Conservation (phyloP, 2,888 invertebrate species). For the Colletes collaris region DNA sequence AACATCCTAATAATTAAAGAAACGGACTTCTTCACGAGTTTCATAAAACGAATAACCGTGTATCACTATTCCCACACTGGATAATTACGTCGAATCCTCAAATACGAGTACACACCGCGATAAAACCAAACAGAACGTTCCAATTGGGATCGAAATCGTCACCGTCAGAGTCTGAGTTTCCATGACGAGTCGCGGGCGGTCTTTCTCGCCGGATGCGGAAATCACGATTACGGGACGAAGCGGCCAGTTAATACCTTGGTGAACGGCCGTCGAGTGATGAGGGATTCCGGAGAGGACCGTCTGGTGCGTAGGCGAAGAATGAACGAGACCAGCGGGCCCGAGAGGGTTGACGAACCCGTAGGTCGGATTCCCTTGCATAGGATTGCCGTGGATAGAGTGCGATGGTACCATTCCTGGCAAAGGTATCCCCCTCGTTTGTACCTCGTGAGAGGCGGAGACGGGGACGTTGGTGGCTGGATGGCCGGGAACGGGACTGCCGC, state of each 20-base stretch:
- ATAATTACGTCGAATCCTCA: no score
- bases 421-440: constrained; percentile 79
- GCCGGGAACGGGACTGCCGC: constrained; percentile 68
- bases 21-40: no score
- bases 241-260: constrained; percentile 71
- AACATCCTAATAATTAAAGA: no score
- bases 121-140: no score
- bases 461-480: constrained; percentile 62
- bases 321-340: constrained; percentile 75
- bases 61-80: no score
- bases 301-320: constrained; percentile 68
- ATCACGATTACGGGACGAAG: constrained; percentile 3
- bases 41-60: no score
- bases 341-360: constrained; percentile 81
- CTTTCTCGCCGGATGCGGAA: constrained; percentile 25
- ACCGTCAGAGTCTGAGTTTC: no score
- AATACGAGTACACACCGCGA: no score
- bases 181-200: constrained; percentile 34
- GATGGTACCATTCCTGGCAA: constrained; percentile 79
- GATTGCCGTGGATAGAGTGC: constrained; percentile 71
- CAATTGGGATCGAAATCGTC: background rate
- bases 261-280: constrained; percentile 73
- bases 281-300: constrained; percentile 71
- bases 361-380: constrained; percentile 75
- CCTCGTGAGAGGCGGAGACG: constrained; percentile 70